phyloP scores from a whole-genome alignment of 1,140 invertebrate species.

The Platorchestia sp. region DNA sequence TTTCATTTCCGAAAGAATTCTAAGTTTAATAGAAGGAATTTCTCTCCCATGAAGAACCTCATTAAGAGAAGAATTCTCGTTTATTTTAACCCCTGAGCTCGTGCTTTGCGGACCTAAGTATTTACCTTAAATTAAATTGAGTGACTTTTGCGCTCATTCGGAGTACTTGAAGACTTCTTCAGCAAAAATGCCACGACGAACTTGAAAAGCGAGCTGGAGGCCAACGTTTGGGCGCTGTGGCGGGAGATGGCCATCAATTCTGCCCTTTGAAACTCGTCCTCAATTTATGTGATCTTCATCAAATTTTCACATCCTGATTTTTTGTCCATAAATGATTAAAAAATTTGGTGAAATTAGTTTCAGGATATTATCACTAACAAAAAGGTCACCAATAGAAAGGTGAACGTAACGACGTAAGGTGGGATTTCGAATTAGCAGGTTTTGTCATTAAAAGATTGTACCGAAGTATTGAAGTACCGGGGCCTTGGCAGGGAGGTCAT shows the following conservation, averaged over 20 bases:
- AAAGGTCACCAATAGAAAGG: background rate
- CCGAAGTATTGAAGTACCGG: background rate
- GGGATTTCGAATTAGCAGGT: background rate
- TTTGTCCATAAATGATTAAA: too few species aligned
- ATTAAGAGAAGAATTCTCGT: constrained; percentile 21
- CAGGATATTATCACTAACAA: background rate
- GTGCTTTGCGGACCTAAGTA: background rate
- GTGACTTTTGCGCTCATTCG: background rate
- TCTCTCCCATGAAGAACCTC: constrained; percentile 7
- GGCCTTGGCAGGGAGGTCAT: background rate
- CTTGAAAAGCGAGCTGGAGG: background rate
- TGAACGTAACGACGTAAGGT: background rate
- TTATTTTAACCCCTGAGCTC: background rate
- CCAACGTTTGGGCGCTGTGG: background rate
- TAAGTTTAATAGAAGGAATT: background rate
- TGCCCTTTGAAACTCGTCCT: background rate
- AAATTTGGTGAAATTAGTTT: too few species aligned
- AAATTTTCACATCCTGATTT: background rate
- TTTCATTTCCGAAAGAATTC: constrained; percentile 28
- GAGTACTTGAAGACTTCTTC: background rate
- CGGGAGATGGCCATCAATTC: background rate
- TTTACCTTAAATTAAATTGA: constrained; percentile 5
- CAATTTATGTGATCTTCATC: background rate
- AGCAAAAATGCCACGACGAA: background rate
- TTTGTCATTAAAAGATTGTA: background rate